Base-by-base conservation (phyloP, 1,140 invertebrate species). In the Megalopta genalis region DNA sequence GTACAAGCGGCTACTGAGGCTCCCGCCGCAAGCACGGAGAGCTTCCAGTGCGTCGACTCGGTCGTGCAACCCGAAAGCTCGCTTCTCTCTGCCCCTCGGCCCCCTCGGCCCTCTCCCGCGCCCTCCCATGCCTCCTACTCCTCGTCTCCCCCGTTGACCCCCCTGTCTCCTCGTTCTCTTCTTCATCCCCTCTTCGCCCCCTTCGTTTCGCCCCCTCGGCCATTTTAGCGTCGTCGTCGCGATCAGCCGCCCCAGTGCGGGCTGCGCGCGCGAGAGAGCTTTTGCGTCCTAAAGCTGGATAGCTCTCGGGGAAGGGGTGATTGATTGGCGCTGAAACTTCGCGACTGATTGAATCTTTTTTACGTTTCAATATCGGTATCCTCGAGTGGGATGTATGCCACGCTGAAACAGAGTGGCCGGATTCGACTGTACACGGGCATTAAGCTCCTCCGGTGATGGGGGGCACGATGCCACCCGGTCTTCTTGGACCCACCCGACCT, bases 321-420 rank as follows among this genome's bases (percentile, higher is more conserved):
- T 92, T 93, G 92, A 92, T 92, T 92, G 90, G 88, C 88, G 89
- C 88, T 90, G 87, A 90, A 92, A 91, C 91, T 91, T 92, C 84
- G 87, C 89, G 91, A 92, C 91, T 92, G 91, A 93, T 92, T 91
- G 91, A 92, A 92, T 93, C 89, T 91, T 92, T 91, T 92, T 90
- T 91, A 88, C 88, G 87, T 91, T 90, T 92, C 87, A 89, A 90
- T 92, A 91, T 91, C 89, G 86, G 91, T 91, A 90, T 90, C 82
- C 82, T 54, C 66, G 70, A 42, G 57, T 32, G 75, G 72, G 78
- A 80, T 69, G 63, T 52, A 81, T 49, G 67, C 18, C 79, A 70
- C 74, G 65, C 57, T 63, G 84, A 54, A 74, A 68, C 37, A 62
- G 39, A n/a, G 49, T n/a, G 69, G 60, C n/a, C 10, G 62, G 46